Evolutionary conservation across 2,113 vertebrate species (phyloP).

Genomic region (Bucco capensis): DNA sequence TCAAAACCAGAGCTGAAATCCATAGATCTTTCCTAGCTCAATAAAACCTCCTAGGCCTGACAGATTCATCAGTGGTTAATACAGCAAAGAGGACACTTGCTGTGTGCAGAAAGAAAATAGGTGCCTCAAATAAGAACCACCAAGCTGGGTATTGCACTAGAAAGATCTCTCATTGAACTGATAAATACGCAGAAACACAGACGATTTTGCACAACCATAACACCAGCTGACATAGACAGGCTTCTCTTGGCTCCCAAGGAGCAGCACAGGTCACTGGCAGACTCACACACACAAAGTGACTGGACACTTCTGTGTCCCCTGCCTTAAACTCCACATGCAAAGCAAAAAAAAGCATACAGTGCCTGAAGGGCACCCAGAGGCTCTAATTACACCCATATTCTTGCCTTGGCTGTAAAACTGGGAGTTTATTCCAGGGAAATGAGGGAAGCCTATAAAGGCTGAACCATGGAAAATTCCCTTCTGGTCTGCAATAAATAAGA

Average conservation of each 20-base stretch:
- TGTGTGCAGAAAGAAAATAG: background rate
- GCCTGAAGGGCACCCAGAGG: background rate
- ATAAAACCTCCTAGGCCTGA: constrained; percentile 55
- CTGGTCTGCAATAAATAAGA: constrained; percentile 50
- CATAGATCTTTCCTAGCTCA: constrained; percentile 62
- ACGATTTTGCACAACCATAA: background rate
- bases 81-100: background rate
- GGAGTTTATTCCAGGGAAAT: background rate
- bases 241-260: background rate
- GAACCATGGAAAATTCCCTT: constrained; percentile 44
- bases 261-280: background rate
- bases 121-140: background rate
- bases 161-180: background rate
- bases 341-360: background rate
- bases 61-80: constrained; percentile 41
- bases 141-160: background rate
- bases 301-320: background rate
- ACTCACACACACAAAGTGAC: background rate
- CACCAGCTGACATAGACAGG: fast-evolving
- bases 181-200: background rate
- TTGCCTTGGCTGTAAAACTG: background rate
- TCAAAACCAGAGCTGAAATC: constrained; percentile 45
- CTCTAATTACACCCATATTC: background rate
- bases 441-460: background rate
- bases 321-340: background rate